These are phyloP conservation scores for Drosophila paracracens DNA, from an alignment of 2,888 invertebrate genomes.

Conservation along the genomic window DNA sequence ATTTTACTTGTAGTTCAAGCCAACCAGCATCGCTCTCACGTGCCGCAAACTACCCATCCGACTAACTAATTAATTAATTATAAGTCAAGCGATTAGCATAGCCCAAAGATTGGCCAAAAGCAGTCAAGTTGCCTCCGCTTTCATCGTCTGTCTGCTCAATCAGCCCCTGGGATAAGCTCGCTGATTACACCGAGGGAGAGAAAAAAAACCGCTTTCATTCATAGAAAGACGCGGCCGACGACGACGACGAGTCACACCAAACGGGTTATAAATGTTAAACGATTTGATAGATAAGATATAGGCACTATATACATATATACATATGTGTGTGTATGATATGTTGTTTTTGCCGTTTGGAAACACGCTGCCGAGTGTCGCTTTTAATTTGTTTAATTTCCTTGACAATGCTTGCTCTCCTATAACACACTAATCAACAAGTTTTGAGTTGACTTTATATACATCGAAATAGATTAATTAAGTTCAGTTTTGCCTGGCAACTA, in stretches of 20 bases:
- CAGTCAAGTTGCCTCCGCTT: slow-evolving; percentile 52
- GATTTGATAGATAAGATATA: slow-evolving; percentile 75
- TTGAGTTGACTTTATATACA: background rate
- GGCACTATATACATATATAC: slow-evolving; percentile 6
- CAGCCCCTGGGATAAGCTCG: slow-evolving; percentile 50
- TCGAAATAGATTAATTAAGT: background rate
- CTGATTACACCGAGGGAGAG: slow-evolving; percentile 51
- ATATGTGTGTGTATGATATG: slow-evolving; percentile 1
- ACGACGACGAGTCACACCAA: slow-evolving; percentile 42
- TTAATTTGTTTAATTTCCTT: slow-evolving; percentile 70
- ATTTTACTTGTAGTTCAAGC: background rate
- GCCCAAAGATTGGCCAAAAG: slow-evolving; percentile 49
- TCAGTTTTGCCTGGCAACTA: background rate
- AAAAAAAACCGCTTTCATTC: slow-evolving; percentile 69
- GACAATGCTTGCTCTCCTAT: slow-evolving; percentile 42
- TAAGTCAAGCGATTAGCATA: slow-evolving; percentile 74
- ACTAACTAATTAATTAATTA: slow-evolving; percentile 74
- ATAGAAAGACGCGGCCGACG: slow-evolving; percentile 57
- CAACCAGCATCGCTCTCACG: background rate
- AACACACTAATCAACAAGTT: slow-evolving; percentile 48
- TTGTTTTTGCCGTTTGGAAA: slow-evolving; percentile 52
- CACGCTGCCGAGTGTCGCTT: slow-evolving; percentile 73
- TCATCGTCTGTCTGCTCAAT: slow-evolving; percentile 38
- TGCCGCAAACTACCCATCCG: slow-evolving; percentile 31
- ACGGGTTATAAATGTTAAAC: slow-evolving; percentile 77